Base-by-base conservation (phyloP, 64 coral and sea anemone species). In the Dendrophyllia cribrosa region DNA sequence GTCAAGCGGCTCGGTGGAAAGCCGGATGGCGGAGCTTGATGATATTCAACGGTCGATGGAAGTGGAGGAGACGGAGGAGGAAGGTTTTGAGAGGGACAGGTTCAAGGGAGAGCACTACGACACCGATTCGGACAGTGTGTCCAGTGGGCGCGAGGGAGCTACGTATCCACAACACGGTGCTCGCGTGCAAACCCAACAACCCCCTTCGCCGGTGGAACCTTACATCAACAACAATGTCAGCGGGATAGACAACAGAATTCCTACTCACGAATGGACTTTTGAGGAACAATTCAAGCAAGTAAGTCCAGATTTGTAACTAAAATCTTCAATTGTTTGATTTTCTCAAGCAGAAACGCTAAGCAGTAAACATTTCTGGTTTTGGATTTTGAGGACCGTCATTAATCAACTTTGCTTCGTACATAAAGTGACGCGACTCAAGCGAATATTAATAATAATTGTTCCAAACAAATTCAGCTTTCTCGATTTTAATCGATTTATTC, bases 221-320 rank as follows among this genome's bases (percentile, higher is more conserved):
- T 61, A 85, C 75, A 78, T 63, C 59, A 72, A 76, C 86, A 86
- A 92, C 72, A 92, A 23, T 91, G 87, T 89, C 58, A 91, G 95
- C 56, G 92, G 88, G 58, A 75, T 79, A 58, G 93, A 94, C 61
- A 90, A 88, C 49, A 80, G 95, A 66, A 90, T 97, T 75, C 72
- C 90, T 23, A 79, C 95, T 62, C 95, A 96, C 66, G 95, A 97
- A 63, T 97, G 95, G 95, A 97, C 95, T 2, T 97, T 97, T 72
- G 95, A 97, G 58, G 95, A 97, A 59, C 95, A 97, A 68, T 97
- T 97, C 67, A 97, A 97, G 85, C 95, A 97, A 89, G 95, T 97
- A 97, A 81, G 49, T 69, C 45, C 59, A 58, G 16, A 59, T 74
- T 59, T 75, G 15, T 47, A 23, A 20, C 44, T 20, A 88, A 70